Evolutionary conservation across 2,113 vertebrate species (phyloP).

Genomic region (Cochlearius cochlearius): DNA sequence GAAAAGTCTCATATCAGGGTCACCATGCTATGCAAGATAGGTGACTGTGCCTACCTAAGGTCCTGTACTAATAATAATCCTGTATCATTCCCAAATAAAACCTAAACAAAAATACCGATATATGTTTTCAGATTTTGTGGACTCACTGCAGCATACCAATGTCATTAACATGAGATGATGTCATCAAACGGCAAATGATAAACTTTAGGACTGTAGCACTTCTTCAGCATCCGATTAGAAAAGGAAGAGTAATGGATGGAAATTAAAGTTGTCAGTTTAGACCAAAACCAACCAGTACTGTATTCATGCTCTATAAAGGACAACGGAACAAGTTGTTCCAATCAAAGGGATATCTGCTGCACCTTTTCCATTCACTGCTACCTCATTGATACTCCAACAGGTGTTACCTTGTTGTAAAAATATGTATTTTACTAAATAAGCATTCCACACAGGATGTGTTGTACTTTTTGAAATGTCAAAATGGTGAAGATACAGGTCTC

Average conservation of each 20-base stretch:
- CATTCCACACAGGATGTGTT: fast-evolving
- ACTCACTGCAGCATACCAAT: not conserved
- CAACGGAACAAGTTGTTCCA: not conserved
- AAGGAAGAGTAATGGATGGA: not conserved
- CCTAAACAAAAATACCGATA: not conserved
- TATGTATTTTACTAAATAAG: not conserved
- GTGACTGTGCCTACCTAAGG: not conserved
- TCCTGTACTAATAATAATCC: not conserved
- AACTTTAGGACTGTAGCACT: not conserved
- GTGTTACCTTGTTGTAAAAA: not conserved
- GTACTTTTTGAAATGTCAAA: not conserved
- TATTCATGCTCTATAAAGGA: not conserved
- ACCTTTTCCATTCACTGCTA: not conserved
- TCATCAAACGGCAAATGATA: not conserved
- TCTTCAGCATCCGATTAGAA: not conserved
- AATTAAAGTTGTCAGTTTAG: not conserved
- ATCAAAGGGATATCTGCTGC: not conserved
- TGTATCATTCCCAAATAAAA: not conserved
- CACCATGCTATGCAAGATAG: not conserved
- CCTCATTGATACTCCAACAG: not conserved
- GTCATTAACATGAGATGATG: not conserved
- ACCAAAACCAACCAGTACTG: not conserved
- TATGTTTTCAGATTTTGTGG: not conserved
- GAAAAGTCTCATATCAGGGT: not conserved
- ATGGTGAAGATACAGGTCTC: not conserved